A percentile compares a stretch with the other conserved stretches of the same genome.
Evolutionary conservation across 1,140 invertebrate species (phyloP).

Genomic region (Cotesia chilonis): DNA sequence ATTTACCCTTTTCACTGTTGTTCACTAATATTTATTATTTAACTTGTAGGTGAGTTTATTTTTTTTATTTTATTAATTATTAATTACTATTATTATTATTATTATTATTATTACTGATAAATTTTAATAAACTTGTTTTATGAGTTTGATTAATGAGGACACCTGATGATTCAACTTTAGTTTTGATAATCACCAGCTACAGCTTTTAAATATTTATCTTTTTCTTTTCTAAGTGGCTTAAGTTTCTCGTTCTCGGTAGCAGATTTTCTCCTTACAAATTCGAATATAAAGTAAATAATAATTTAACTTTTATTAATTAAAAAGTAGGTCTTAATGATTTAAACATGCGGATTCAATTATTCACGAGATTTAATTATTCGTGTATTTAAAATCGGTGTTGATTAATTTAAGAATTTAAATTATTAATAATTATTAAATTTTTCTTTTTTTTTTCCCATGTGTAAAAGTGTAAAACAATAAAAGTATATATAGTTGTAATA

Average conservation of each 20-base stretch:
- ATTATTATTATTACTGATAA: too few relatives aligned
- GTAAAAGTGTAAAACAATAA: neutral
- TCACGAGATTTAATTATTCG: constrained; percentile 12
- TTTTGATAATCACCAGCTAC: neutral
- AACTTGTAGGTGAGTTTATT: neutral
- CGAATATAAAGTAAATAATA: neutral
- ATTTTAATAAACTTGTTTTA: neutral
- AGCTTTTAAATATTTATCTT: neutral
- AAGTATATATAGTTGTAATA: neutral
- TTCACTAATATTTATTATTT: neutral
- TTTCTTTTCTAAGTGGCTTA: neutral
- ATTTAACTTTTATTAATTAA: neutral
- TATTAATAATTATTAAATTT: neutral
- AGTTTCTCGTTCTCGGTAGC: neutral
- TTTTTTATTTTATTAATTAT: neutral
- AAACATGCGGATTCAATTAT: constrained; percentile 10
- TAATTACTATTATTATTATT: neutral
- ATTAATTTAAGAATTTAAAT: neutral
- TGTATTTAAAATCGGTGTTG: neutral
- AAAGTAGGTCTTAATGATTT: neutral
- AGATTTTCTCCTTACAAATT: too few relatives aligned
- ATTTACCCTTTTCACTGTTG: constrained; percentile 29
- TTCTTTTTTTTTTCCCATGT: too few relatives aligned
- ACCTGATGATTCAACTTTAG: constrained; percentile 30
- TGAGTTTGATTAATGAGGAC: constrained; percentile 29